A percentile compares a stretch with the other conserved stretches of the same genome.
phyloP scores from a whole-genome alignment of 2,797 vertebrate species.

The Poecilia picta region DNA sequence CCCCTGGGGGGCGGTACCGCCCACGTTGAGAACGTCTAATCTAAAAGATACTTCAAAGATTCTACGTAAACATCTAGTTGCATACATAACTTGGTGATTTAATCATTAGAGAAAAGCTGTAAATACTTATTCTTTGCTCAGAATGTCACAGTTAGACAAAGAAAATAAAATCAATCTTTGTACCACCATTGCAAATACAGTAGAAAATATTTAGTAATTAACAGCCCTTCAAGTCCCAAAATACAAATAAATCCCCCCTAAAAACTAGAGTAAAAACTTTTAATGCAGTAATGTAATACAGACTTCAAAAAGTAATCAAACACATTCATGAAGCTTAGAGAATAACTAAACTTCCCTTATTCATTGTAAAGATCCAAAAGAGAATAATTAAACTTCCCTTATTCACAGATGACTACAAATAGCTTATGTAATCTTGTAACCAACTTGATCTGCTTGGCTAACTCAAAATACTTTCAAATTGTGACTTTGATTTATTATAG shows the following conservation, averaged over 20 bases:
- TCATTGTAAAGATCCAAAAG: not conserved
- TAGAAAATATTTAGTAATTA: not conserved
- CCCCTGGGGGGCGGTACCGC: no score
- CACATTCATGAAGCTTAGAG: not conserved
- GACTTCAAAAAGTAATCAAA: not conserved
- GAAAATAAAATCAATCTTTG: not conserved
- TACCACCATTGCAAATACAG: not conserved
- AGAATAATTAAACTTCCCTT: not conserved
- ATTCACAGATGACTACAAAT: not conserved
- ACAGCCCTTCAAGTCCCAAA: not conserved
- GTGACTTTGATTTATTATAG: not conserved
- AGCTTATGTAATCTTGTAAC: not conserved
- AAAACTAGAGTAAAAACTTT: not conserved
- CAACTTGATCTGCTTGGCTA: not conserved
- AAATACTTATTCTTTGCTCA: not conserved
- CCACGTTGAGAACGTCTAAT: no score
- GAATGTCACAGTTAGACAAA: not conserved
- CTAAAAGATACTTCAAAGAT: not conserved
- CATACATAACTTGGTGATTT: not conserved
- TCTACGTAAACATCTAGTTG: not conserved
- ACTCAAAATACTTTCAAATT: not conserved
- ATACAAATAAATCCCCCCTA: not conserved
- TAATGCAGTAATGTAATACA: not conserved
- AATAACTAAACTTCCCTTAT: not conserved
- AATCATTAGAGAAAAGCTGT: not conserved